Percentiles rank a stretch among this genome's conserved stretches.
phyloP scores from a whole-genome alignment of 2,113 vertebrate genomes.

The Xenopus borealis region DNA sequence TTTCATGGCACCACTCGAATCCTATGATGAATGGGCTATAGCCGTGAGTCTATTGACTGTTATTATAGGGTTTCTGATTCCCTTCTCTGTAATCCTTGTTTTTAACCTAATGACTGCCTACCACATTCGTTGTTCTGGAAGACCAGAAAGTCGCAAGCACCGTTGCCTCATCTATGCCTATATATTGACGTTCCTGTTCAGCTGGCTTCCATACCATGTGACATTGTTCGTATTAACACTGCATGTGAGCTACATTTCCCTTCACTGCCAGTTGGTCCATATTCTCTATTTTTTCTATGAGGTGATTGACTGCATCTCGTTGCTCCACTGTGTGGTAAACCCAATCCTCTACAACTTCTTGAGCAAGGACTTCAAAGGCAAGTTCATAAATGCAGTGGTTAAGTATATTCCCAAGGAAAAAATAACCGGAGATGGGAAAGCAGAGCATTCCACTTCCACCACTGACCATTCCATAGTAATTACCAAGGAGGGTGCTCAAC shows the following conservation, averaged over 20 bases:
- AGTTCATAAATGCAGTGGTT: slow-evolving; percentile 72
- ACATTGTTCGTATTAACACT: slow-evolving; percentile 69
- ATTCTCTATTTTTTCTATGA: slow-evolving; percentile 81
- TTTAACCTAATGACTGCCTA: slow-evolving; percentile 78
- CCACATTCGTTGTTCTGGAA: slow-evolving; percentile 53
- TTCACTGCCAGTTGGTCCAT: slow-evolving; percentile 72
- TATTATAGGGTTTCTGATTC: slow-evolving; percentile 80
- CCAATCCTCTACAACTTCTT: slow-evolving; percentile 94
- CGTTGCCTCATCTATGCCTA: slow-evolving; percentile 82
- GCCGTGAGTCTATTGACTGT: slow-evolving; percentile 61
- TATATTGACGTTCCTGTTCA: slow-evolving; percentile 70
- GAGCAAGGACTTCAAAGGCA: slow-evolving; percentile 79
- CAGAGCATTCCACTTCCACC: slow-evolving; percentile 65
- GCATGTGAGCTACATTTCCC: slow-evolving; percentile 55
- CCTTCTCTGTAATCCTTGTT: slow-evolving; percentile 70
- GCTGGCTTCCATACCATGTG: slow-evolving; percentile 88
- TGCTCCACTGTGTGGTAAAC: slow-evolving; percentile 87
- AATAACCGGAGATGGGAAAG: slow-evolving; percentile 37
- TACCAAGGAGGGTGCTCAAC: slow-evolving; percentile 52
- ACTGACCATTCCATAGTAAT: slow-evolving; percentile 89
- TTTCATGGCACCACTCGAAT: slow-evolving; percentile 78
- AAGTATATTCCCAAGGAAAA: slow-evolving; percentile 70
- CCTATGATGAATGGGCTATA: slow-evolving; percentile 68
- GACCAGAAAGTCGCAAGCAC: slow-evolving; percentile 65
- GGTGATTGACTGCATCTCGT: slow-evolving; percentile 75